Percentiles rank a stretch among this genome's conserved stretches.
These are phyloP conservation scores for Pediacus dermestoides DNA, from an alignment of 2,888 invertebrate species.

Conservation along the genomic window DNA sequence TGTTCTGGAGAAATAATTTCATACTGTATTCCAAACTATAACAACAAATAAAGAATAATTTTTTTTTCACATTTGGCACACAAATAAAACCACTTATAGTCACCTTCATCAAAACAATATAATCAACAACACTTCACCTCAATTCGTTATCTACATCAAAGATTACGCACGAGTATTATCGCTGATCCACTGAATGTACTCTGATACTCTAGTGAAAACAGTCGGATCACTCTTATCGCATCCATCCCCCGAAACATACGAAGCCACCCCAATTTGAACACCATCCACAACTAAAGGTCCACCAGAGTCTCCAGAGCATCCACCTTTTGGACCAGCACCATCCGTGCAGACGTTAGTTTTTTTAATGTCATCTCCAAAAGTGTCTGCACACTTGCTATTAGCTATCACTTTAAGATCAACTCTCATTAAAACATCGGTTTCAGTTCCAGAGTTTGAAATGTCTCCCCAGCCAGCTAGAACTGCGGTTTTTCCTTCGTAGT, in stretches of 20 bases:
- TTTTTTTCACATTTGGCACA: no score
- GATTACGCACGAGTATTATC: no score
- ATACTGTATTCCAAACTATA: no score
- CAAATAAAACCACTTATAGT: no score
- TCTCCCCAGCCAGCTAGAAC: conserved; percentile 53
- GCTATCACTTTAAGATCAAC: conserved; percentile 47
- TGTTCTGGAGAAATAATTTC: no score
- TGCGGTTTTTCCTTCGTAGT: conserved; percentile 43
- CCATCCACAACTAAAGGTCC: conserved; percentile 31
- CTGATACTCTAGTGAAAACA: conserved; percentile 41
- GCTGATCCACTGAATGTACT: conserved; percentile 17
- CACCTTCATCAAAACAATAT: no score
- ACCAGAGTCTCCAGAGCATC: conserved; percentile 52
- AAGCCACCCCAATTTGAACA: conserved; percentile 28
- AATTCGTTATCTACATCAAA: no score
- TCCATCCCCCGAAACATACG: conserved; percentile 34
- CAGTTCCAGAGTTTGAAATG: conserved; percentile 41
- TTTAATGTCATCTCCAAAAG: conserved; percentile 45
- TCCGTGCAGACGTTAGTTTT: conserved; percentile 51
- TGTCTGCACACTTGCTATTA: conserved; percentile 48
- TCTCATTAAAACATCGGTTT: conserved; percentile 46
- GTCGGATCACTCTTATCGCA: conserved; percentile 42
- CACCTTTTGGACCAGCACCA: conserved; percentile 46
- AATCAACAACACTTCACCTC: no score
- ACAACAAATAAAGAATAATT: no score